These are phyloP conservation scores for Oreochromis tanganicae DNA, from an alignment of 2,113 vertebrate species.

Conservation along the genomic window DNA sequence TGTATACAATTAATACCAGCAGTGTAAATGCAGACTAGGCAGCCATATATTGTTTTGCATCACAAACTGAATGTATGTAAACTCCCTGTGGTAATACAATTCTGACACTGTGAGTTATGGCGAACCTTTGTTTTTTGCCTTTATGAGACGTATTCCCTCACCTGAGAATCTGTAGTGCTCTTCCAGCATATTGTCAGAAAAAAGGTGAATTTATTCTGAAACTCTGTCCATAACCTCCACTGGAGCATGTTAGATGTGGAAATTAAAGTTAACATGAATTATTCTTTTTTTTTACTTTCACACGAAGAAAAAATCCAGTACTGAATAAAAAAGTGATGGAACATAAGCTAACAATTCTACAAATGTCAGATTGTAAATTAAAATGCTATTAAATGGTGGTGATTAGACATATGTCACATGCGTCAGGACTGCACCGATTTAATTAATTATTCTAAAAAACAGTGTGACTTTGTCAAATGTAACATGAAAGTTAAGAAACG, in stretches of 20 bases:
- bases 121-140: not conserved
- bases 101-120: not conserved
- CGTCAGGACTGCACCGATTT: not conserved
- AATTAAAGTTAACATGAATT: not conserved
- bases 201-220: not conserved
- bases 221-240: not conserved
- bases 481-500: not conserved
- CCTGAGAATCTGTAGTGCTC: not conserved
- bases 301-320: not conserved
- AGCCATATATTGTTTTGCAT: not conserved
- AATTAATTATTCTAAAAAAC: not conserved
- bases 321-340: not conserved
- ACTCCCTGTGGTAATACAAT: not conserved
- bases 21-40: not conserved
- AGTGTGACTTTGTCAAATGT: not conserved
- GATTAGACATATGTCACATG: not conserved
- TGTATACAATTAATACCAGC: not conserved
- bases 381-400: not conserved
- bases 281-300: not conserved
- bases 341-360: not conserved
- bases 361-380: accelerated
- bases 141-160: not conserved
- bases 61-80: not conserved
- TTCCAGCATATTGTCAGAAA: not conserved
- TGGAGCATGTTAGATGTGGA: not conserved